Base-by-base conservation (phyloP, 2,113 vertebrate species). In the Octodon degus region DNA sequence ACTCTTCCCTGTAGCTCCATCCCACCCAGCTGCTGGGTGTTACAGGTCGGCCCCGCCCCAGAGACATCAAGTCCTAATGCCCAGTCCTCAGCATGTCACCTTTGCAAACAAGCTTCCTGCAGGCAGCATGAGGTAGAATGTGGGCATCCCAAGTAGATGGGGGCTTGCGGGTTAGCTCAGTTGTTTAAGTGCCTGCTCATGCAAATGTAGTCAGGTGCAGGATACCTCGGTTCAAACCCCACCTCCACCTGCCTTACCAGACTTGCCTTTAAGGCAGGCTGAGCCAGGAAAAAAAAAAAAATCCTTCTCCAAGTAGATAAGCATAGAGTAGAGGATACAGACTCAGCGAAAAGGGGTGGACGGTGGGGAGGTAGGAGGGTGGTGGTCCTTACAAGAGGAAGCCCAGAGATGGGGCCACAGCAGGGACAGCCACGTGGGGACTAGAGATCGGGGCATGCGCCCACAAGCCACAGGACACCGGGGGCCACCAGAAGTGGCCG, bases 401-500 rank as follows among this genome's bases (percentile, higher is more conserved):
- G 16, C 60, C 76, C 10, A 8, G n/a, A 79, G 27, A 63, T 4
- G 2, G 55, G 3, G 2, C 37, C 37, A 62, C 60, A 47, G n/a
- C 37, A 37, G 20, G n/a, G 63, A 30, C 34, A 37, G 37, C 76
- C 53, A 17, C 0, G 47, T 17, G n/a, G 40, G 25, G 7, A 40
- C 0, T 60, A 85, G 60, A 1, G 10, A 79, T 2, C 1, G 13
- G 58, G 37, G 24, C 34, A 47, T 0, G 2, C 34, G 2, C 0
- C 43, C 17, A 32, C 12, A n/a, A 47, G 55, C 43, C 55, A 65
- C 12, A 13, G 53, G 30, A 30, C 47, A 1, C 3, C 1, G 55
- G 40, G 53, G 58, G 9, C 14, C 3, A 5, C 47, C 77, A 19
- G 84, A 30, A 37, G 84, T 14, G 11, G 22, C 4, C 65, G 10